Base-by-base conservation (phyloP, 1,140 invertebrate genomes). In the Psilanteris sp. region DNA sequence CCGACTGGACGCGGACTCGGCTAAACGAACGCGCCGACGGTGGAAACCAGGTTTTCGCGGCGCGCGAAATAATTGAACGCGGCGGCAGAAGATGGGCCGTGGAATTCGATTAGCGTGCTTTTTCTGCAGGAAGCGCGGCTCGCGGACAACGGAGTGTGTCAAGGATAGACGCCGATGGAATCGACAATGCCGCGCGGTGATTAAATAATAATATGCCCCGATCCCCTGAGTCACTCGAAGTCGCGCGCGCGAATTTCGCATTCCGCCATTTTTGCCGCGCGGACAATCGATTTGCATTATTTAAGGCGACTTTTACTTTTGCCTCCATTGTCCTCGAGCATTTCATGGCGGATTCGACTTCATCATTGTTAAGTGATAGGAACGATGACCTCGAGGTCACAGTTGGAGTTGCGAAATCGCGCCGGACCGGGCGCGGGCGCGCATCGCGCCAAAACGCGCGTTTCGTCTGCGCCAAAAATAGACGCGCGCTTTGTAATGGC, bases 221-320 rank as follows among this genome's bases (percentile, higher is more conserved):
- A 44, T 54, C 27, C 13, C 41, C 36, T 39, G 20, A 46, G 41
- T 37, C 43, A 37, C 32, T 39, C 18, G 24, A n/a, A n/a, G n/a
- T n/a, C n/a, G 13, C 36, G 59, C 13, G 43, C 64, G 32, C 64
- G 32, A 68, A 68, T 68, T 68, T 68, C 41, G 41, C 50, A 48
- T 68, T 31, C 41, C 18, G 50, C 31, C 32, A 57, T 57, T 68
- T 68, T 57, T 46, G 41, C 31, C 20, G 36, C 36, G 29, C 48
- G 43, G 43, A 57, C 64, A 68, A 55, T 68, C 50, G 43, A 68
- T 57, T 41, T 48, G 50, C 50, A 68, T 68, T 68, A 57, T 68
- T 55, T 68, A 68, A 68, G 13, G 4, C 64, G 18, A 68, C 64
- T 68, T 68, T 68, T 68, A 68, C 62, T 67, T 67, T 55, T 55